Conservation (phyloP, 2,113 vertebrate species). For the Apodemus sylvaticus region DNA sequence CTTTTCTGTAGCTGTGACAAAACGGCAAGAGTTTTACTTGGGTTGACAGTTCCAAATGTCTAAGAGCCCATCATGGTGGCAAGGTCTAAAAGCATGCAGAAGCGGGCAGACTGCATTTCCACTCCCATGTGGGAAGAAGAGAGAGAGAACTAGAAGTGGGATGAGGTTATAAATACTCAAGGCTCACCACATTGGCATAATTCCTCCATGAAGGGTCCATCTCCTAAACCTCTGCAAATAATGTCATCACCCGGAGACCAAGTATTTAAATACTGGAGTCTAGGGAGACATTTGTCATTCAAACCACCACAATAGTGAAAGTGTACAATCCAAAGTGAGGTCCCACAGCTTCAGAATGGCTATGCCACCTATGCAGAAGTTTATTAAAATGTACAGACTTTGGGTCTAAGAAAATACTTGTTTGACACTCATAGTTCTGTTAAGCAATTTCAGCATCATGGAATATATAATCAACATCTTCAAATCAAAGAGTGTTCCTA, state of each 20-base stretch:
- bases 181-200: background rate
- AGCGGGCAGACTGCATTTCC: background rate
- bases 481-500: background rate
- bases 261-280: too few species aligned
- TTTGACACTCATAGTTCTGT: background rate
- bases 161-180: background rate
- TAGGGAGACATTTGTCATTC: background rate
- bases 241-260: background rate
- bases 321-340: too few species aligned
- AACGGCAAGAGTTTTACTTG: background rate
- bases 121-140: background rate
- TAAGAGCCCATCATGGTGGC: background rate
- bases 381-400: background rate
- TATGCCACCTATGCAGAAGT: background rate
- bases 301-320: background rate
- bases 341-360: background rate
- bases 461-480: background rate
- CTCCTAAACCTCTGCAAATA: background rate
- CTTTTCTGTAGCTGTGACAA: background rate
- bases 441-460: background rate
- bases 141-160: background rate
- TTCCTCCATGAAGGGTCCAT: background rate
- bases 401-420: background rate
- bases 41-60: background rate
- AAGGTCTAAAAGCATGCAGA: background rate